Evolutionary conservation across 2,888 invertebrate genomes (phyloP), one percentile per base, ranked within the genome.

Genomic region (Drosophila pseudotalamancana): DNA sequence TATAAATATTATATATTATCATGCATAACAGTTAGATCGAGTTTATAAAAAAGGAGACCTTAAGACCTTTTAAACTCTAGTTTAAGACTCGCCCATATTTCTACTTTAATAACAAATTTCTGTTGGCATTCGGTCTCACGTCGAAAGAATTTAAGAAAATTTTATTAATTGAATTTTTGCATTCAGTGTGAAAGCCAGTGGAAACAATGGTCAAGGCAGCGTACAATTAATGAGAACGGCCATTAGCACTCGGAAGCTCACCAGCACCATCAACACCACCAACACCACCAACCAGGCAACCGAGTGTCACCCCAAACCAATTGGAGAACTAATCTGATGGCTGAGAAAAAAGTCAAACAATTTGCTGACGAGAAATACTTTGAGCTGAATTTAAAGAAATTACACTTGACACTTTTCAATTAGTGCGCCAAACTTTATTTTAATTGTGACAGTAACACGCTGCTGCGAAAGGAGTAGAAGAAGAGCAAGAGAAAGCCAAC

Each of bases 391-490:
- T 84, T 84, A 81, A 72, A 81, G 81, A 85, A 74, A 84, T 72
- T 80, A 75, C 63, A 75, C 79, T 77, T 88, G 88, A 84, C 88
- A 81, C 87, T 84, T 84, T 84, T 84, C 87, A 84, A 84, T 88
- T 84, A 84, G 88, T 81, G 70, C 35, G 49, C 27, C 62, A 87
- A 88, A 85, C 69, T 88, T 88, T 77, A 71, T 80, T 88, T 86
- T 86, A 86, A 88, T 88, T 88, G 89, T 87, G 88, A 87, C 86
- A 86, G 84, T 80, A 88, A 86, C 80, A 87, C 85, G 85, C 72
- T 74, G 80, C 53, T 56, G 45, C 53, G 51, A 51, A 63, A 61
- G 56, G 40, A 51, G 61, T 12, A 29, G 27, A 6, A 46, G 32
- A 39, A 27, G 40, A 35, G 39, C 25, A 55, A 37, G 25, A 53